Evolutionary conservation across 2,113 vertebrate genomes (phyloP).

Genomic region (Fukomys damarensis): DNA sequence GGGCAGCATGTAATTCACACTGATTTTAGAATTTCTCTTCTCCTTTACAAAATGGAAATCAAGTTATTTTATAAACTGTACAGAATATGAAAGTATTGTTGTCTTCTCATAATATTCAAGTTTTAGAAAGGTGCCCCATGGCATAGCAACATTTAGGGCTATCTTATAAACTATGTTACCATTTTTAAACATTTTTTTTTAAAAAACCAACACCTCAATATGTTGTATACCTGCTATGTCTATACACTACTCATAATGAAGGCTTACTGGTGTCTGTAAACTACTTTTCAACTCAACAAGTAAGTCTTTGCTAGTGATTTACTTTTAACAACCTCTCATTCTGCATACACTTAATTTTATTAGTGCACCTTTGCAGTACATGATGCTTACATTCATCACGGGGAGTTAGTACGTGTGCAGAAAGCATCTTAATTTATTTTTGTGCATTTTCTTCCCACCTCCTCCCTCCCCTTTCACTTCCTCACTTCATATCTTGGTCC

Average conservation of each 20-base stretch:
- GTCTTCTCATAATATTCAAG: background rate
- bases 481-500: background rate
- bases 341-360: background rate
- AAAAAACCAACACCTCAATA: background rate
- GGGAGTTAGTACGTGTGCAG: too few relatives aligned
- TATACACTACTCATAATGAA: background rate
- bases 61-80: constrained; percentile 46
- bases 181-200: background rate
- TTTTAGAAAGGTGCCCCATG: background rate
- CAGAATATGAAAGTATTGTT: constrained; percentile 30
- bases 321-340: background rate
- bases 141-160: background rate
- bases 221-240: background rate
- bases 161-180: background rate
- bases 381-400: background rate
- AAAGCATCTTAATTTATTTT: background rate
- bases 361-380: background rate
- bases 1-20: constrained; percentile 73
- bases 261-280: background rate
- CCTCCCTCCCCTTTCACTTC: background rate
- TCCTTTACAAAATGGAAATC: constrained; percentile 73
- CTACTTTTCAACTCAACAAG: background rate
- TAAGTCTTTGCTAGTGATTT: background rate
- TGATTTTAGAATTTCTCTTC: constrained; percentile 74
- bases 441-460: background rate